A percentile compares a stretch with the other conserved stretches of the same genome.
These are phyloP conservation scores for Elaeidobius kamerunicus DNA, from an alignment of 2,888 invertebrate species.

Conservation along the genomic window DNA sequence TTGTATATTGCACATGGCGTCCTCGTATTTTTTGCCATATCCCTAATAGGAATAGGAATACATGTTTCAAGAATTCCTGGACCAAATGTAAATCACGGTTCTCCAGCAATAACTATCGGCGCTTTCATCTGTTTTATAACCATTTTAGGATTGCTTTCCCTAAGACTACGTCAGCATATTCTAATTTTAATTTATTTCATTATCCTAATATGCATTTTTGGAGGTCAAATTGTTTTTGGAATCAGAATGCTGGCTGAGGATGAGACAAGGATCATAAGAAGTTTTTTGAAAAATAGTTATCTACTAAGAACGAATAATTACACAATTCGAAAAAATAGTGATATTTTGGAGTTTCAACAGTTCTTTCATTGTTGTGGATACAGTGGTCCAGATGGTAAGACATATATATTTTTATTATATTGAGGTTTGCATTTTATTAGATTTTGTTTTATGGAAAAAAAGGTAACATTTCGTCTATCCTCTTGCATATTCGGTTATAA, in stretches of 20 bases:
- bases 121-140: slow-evolving; percentile 1
- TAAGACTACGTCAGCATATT: slow-evolving; percentile 8
- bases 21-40: slow-evolving; percentile 8
- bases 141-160: neutral
- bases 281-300: slow-evolving; percentile 11
- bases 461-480: slow-evolving; percentile 17
- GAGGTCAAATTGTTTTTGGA: slow-evolving; percentile 5
- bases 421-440: slow-evolving; percentile 37
- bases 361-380: slow-evolving; percentile 23
- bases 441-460: slow-evolving; percentile 36
- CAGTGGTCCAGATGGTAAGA: slow-evolving; percentile 19
- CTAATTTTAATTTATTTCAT: slow-evolving; percentile 12
- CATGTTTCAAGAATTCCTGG: slow-evolving; percentile 13
- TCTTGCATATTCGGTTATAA: neutral
- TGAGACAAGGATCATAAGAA: slow-evolving; percentile 5
- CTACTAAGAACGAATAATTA: slow-evolving; percentile 3
- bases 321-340: neutral
- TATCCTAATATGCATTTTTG: slow-evolving; percentile 13
- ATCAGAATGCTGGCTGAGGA: slow-evolving; percentile 1
- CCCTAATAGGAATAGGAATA: slow-evolving; percentile 5
- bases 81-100: neutral
- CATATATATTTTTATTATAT: slow-evolving; percentile 35
- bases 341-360: slow-evolving; percentile 10
- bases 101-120: slow-evolving; percentile 6
- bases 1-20: slow-evolving; percentile 11